Conservation (phyloP, 2,113 vertebrate species). For the Eulacestoma nigropectus region DNA sequence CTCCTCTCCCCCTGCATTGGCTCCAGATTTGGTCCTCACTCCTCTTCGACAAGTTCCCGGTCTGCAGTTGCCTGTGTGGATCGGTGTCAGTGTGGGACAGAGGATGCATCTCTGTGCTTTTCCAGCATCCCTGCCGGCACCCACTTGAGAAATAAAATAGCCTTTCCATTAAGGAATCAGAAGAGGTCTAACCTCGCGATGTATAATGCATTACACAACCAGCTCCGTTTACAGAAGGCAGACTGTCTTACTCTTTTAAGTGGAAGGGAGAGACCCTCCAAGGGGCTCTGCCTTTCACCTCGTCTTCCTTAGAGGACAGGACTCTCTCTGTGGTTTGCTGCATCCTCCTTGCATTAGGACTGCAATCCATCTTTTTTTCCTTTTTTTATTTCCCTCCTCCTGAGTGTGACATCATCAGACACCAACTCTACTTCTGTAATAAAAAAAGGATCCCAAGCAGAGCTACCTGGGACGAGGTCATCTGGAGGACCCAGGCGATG, state of each 20-base stretch:
- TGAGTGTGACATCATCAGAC: constrained; percentile 57
- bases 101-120: not conserved
- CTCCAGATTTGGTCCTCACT: constrained; percentile 57
- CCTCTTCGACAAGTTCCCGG: not conserved
- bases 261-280: constrained; percentile 22
- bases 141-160: constrained; percentile 2
- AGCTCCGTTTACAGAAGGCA: constrained; percentile 63
- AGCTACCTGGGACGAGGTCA: constrained; percentile 68
- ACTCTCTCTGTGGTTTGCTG: constrained; percentile 50
- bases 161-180: constrained; percentile 25
- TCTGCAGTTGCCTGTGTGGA: not conserved
- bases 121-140: not conserved
- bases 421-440: constrained; percentile 58
- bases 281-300: constrained; percentile 38
- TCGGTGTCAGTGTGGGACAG: not conserved
- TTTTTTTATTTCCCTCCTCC: constrained; percentile 20
- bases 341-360: constrained; percentile 56
- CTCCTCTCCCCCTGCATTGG: constrained; percentile 68
- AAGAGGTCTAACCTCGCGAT: constrained; percentile 7
- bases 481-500: constrained; percentile 37
- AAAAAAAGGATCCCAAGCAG: constrained; percentile 63
- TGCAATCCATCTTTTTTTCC: constrained; percentile 37
- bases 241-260: constrained; percentile 55
- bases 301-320: constrained; percentile 49
- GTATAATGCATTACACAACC: constrained; percentile 17